These are phyloP conservation scores for Euspilapteryx auroguttella DNA, from an alignment of 2,888 invertebrate species.

Conservation along the genomic window DNA sequence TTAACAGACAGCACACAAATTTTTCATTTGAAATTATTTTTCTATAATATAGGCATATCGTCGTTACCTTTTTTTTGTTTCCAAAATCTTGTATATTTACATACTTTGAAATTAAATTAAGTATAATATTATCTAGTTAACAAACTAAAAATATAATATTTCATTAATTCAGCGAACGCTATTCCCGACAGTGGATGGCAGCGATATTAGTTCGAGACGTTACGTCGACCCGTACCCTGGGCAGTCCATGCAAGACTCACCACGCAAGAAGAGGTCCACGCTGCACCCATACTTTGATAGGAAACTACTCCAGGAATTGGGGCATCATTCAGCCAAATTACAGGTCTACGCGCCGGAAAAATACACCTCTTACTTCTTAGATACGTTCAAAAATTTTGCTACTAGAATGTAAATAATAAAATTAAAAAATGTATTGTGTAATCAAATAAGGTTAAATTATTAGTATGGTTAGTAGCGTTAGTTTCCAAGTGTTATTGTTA, in stretches of 20 bases:
- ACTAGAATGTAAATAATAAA: neutral
- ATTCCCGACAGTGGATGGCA: constrained; percentile 54
- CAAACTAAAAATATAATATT: no score
- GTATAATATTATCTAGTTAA: no score
- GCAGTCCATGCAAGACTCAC: constrained; percentile 45
- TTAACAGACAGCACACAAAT: no score
- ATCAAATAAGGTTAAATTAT: neutral
- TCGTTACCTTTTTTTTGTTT: no score
- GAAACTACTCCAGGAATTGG: constrained; percentile 16
- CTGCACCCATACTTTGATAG: constrained; percentile 27
- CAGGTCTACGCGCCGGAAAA: constrained; percentile 37
- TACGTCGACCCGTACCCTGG: constrained; percentile 51
- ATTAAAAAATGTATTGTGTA: neutral
- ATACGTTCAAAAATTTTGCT: neutral
- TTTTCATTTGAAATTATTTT: no score
- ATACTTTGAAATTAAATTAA: no score
- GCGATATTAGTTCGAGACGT: constrained; percentile 40
- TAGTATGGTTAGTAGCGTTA: neutral
- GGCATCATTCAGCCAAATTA: constrained; percentile 20
- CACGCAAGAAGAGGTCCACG: constrained; percentile 41
- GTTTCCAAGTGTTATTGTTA: no score
- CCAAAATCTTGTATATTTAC: no score
- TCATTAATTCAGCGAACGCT: constrained; percentile 43
- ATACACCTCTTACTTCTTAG: constrained; percentile 34
- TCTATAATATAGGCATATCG: no score